Percentiles rank a stretch among this genome's conserved stretches.
These are phyloP conservation scores for Oreochromis spilurus DNA, from an alignment of 2,113 vertebrate species.

Conservation along the genomic window DNA sequence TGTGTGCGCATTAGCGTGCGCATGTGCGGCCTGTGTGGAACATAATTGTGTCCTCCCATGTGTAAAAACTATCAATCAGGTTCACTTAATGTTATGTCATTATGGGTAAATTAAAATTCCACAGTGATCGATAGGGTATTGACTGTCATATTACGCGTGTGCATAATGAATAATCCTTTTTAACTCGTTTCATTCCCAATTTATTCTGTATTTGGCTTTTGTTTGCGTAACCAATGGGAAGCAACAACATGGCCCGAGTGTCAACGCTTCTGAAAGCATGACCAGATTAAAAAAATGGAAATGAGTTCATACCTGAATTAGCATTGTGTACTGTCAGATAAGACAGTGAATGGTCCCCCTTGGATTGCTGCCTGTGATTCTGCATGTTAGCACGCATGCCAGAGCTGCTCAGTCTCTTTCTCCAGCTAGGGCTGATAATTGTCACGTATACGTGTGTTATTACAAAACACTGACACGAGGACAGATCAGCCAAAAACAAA, in stretches of 20 bases:
- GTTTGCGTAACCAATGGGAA: slow-evolving; percentile 15
- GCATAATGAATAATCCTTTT: slow-evolving; percentile 46
- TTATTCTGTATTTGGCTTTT: slow-evolving; percentile 22
- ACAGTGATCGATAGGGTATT: slow-evolving; percentile 62
- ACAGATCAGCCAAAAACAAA: background rate
- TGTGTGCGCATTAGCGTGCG: background rate
- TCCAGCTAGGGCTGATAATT: slow-evolving; percentile 16
- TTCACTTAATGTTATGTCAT: slow-evolving; percentile 58
- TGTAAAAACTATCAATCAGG: slow-evolving; percentile 68
- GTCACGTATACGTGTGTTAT: slow-evolving; percentile 15
- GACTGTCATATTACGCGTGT: slow-evolving; percentile 52
- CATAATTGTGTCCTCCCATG: slow-evolving; percentile 62
- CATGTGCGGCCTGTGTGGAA: background rate
- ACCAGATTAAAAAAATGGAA: slow-evolving; percentile 23
- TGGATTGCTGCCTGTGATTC: background rate
- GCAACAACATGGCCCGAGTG: background rate
- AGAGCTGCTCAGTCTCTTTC: slow-evolving; percentile 19
- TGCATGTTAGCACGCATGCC: slow-evolving; percentile 23
- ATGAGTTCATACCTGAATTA: slow-evolving; percentile 50
- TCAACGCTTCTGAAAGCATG: slow-evolving; percentile 1
- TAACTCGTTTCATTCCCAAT: slow-evolving; percentile 24
- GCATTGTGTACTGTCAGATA: slow-evolving; percentile 22
- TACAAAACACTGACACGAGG: background rate
- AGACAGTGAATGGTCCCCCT: slow-evolving; percentile 16
- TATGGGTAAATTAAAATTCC: slow-evolving; percentile 64